Evolutionary conservation across 2,888 invertebrate species (phyloP), one percentile per base, ranked within the genome.

Genomic region (Panzeria rudis): DNA sequence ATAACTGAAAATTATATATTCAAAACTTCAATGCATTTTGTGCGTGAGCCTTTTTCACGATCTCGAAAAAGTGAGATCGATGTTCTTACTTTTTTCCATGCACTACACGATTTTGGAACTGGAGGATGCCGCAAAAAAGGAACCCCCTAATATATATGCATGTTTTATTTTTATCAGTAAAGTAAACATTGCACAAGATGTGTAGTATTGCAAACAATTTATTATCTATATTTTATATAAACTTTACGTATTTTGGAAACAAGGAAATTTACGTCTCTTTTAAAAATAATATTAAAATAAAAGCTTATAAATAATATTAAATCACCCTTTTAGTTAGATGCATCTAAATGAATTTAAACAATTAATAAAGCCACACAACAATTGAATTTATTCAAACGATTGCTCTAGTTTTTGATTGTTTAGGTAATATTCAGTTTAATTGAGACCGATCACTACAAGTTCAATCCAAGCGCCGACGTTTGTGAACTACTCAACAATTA

Each of bases 401-500:
- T 54, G 38, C 6, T 69, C 13, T 23, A 35, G n/a, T 25, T 71
- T 56, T 56, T 23, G 11, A 25, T n/a, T 59, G 32, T 20, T 47
- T 8, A 9, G 5, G 2, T 29, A 72, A 32, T 29, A 54, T 0
- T 15, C 3, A 13, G 11, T 15, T 17, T 0, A n/a, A 41, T 17
- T 20, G 5, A 41, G 5, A 25, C 38, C 54, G 69, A 50, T 25
- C n/a, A n/a, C 9, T 35, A 59, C 20, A 23, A 41, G 13, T 41
- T 47, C 13, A 77, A 38, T 23, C 4, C 20, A 75, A 50, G 23
- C 54, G 81, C 17, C 59, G 54, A 47, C 77, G 71, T 66, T 75
- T 87, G 79, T 41, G 66, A 83, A 85, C 86, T 85, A 76, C 80
- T 84, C 80, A 84, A 86, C 83, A 82, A 85, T 73, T 84, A 66